Conservation (phyloP, 1,140 invertebrate species). For the Drosophila tsacasi region DNA sequence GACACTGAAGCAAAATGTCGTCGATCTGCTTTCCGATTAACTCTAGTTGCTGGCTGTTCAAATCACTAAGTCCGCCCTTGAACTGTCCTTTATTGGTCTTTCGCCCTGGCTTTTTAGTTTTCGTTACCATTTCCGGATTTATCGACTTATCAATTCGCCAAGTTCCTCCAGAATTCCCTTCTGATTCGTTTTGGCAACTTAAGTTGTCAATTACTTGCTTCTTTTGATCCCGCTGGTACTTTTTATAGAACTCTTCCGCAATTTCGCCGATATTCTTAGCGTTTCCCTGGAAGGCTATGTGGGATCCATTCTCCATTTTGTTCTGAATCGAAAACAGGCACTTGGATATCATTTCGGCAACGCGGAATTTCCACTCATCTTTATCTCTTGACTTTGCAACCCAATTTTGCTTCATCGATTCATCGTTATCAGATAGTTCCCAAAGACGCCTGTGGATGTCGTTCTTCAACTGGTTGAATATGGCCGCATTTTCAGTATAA, state of each 20-base stretch:
- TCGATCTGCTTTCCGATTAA: conserved; percentile 13
- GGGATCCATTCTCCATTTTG: not conserved
- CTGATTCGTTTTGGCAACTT: not conserved
- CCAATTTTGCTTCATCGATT: too few species aligned
- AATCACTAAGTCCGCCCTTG: not conserved
- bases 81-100: too few species aligned
- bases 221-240: not conserved
- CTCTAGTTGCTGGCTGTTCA: not conserved
- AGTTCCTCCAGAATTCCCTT: not conserved
- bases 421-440: not conserved
- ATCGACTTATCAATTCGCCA: not conserved
- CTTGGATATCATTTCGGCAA: conserved; percentile 12
- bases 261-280: not conserved
- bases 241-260: not conserved
- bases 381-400: too few species aligned
- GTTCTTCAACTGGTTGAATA: not conserved
- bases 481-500: not conserved
- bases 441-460: not conserved
- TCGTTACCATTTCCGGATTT: too few species aligned
- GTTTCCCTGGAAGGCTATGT: not conserved
- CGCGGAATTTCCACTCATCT: conserved; percentile 4
- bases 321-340: conserved; percentile 4
- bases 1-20: conserved; percentile 27
- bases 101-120: not conserved
- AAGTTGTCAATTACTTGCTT: not conserved